phyloP scores from a whole-genome alignment of 2,113 vertebrate species.

The Sapajus apella region DNA sequence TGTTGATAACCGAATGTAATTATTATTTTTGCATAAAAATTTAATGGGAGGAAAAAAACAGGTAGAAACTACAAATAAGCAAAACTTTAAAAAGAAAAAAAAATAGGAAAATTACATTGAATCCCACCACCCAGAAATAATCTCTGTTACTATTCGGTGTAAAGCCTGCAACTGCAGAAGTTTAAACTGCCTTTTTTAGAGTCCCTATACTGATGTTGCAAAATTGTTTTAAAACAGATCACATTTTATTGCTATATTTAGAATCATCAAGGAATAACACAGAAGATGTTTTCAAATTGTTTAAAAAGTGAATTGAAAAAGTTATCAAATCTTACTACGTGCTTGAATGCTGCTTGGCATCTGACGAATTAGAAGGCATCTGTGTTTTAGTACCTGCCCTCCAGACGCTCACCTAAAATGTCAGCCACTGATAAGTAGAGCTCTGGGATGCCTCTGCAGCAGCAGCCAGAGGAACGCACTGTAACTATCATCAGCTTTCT shows the following conservation, averaged over 20 bases:
- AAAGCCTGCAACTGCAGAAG: constrained; percentile 40
- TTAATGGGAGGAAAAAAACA: neutral
- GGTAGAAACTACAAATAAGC: constrained; percentile 11
- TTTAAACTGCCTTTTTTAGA: constrained; percentile 23
- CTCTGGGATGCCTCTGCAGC: neutral
- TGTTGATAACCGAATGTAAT: neutral
- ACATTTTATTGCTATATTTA: neutral
- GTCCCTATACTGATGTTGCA: neutral
- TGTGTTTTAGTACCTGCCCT: neutral
- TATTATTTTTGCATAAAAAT: constrained; percentile 19
- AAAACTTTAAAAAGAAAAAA: neutral
- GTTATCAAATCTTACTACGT: neutral
- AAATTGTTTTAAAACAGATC: neutral
- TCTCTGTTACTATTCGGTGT: constrained; percentile 46
- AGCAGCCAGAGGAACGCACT: neutral
- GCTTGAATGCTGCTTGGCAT: neutral
- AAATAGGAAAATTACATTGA: constrained; percentile 50
- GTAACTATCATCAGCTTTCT: neutral
- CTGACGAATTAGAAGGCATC: neutral
- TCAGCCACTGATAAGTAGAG: neutral
- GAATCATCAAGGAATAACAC: neutral
- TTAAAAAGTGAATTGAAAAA: neutral
- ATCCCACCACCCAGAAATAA: constrained; percentile 60
- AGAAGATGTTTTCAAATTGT: neutral
- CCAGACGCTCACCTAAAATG: neutral